Conservation (phyloP, 1,140 invertebrate species). For the Lepidurus apus region DNA sequence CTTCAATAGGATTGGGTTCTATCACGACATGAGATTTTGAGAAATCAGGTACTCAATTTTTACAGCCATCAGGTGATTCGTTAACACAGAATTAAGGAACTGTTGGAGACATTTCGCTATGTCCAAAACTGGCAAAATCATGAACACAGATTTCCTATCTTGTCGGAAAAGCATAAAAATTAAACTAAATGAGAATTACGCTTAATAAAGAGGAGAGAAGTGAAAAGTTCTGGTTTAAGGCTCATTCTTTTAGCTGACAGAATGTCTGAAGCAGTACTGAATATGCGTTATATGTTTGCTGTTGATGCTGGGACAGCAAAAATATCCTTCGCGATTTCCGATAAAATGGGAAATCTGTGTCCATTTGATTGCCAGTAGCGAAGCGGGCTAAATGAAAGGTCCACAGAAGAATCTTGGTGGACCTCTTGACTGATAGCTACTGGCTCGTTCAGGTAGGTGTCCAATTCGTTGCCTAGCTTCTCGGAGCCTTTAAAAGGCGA, state of each 20-base stretch:
- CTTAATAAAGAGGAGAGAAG: background rate
- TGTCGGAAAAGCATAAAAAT: background rate
- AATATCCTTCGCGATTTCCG: background rate
- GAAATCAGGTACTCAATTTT: slow-evolving; percentile 6
- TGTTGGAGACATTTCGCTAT: background rate
- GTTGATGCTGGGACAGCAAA: background rate
- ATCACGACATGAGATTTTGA: slow-evolving; percentile 1
- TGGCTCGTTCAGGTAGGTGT: background rate
- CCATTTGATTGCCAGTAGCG: background rate
- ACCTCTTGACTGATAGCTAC: background rate
- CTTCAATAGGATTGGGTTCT: background rate
- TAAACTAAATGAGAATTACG: background rate
- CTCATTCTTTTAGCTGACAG: background rate
- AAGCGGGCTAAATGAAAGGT: slow-evolving; percentile 5
- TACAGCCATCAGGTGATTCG: background rate
- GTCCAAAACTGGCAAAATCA: background rate
- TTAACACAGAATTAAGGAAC: background rate
- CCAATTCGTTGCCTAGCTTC: background rate
- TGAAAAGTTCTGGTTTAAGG: too few species aligned
- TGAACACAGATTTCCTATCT: background rate
- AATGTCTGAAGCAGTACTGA: background rate
- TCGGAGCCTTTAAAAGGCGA: background rate
- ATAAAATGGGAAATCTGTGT: background rate
- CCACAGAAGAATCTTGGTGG: background rate
- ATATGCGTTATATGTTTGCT: background rate